These are phyloP conservation scores for Phaonia tiefii DNA, from an alignment of 2,888 invertebrate genomes.

Conservation along the genomic window DNA sequence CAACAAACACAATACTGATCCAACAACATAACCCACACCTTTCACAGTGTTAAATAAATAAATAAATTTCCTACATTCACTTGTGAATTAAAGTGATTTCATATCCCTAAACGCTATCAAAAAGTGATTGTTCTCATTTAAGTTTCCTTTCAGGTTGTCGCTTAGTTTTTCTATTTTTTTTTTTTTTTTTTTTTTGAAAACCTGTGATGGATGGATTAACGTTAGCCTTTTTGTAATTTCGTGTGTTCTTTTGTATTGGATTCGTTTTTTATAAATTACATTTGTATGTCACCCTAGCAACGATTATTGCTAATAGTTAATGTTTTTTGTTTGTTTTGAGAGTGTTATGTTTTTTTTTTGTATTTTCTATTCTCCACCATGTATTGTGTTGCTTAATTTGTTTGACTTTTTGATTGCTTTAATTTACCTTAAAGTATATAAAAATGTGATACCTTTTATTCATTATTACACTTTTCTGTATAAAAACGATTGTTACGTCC, in stretches of 20 bases:
- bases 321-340: neutral
- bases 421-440: too few relatives aligned
- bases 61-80: neutral
- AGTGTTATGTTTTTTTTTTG: too few relatives aligned
- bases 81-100: conserved; percentile 13
- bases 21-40: neutral
- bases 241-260: neutral
- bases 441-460: too few relatives aligned
- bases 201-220: conserved; percentile 4
- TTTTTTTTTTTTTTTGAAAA: neutral
- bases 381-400: too few relatives aligned
- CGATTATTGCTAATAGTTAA: conserved; percentile 12
- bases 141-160: neutral
- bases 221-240: neutral
- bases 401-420: too few relatives aligned
- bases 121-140: conserved; percentile 12
- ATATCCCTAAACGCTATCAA: neutral
- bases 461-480: too few relatives aligned
- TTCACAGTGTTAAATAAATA: too few relatives aligned
- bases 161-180: too few relatives aligned
- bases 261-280: neutral
- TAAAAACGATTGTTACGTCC: too few relatives aligned
- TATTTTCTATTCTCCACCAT: too few relatives aligned
- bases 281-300: conserved; percentile 23
- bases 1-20: neutral